Base-by-base conservation (phyloP, 2,797 vertebrate species). In the Pseudocheirus occidentalis region DNA sequence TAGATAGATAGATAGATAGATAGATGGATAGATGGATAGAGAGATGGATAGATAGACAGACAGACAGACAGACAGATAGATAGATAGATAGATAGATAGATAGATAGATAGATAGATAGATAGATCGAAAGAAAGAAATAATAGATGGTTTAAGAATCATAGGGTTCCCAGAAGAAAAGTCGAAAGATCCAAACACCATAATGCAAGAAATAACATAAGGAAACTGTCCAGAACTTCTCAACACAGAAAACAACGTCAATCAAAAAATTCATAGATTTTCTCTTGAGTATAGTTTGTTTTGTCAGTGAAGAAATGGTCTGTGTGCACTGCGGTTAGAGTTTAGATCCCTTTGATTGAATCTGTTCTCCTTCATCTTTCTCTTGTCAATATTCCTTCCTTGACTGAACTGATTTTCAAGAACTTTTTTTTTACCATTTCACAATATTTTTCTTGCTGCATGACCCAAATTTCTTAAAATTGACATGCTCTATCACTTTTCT, bases 361-460 rank as follows among this genome's bases (percentile, higher is more conserved):
- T 90, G 56, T 81, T 59, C 94, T 92, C 93, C 95, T 18, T 95
- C 87, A 95, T 93, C 27, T 96, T 93, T 90, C 21, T 34, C 95
- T 57, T 46, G 50, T 87, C 90, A 90, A 27, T 18, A 90, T 50
- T 93, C 55, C 89, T 95, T 95, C 92, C 94, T 54, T 94, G 90
- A 94, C 28, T 92, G 40, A 95, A 53, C 55, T 93, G 55, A 9
- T 92, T 14, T 93, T 92, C 66, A 55, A 91, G 27, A 90, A 46
- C 34, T 53, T 54, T 54, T 54, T 52, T 50, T 87, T 91, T 11
- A 62, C 55, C 94, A 16, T 92, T 92, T 90, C 73, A 46, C 40
- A 56, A 31, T 93, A 53, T 94, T 94, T 97, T 3, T 73, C 1
- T 5, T 90, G 92, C 31, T 24, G 92, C 55, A 57, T 91, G 29